A percentile compares a stretch with the other conserved stretches of the same genome.
Evolutionary conservation across 2,888 invertebrate species (phyloP).

Genomic region (Cecidostiba fungosa): DNA sequence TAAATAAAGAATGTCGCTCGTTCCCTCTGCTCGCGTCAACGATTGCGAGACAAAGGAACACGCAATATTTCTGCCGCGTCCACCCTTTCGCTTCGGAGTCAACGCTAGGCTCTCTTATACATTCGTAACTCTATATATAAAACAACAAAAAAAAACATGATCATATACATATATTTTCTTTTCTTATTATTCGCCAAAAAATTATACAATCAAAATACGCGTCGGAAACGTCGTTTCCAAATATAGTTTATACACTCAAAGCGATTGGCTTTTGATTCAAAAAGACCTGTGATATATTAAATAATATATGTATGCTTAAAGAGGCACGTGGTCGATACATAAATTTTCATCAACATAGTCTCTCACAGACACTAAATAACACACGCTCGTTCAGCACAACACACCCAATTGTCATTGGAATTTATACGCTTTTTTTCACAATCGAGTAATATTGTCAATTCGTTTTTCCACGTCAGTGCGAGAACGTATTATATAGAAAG

Average conservation of each 20-base stretch:
- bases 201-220: slow-evolving; percentile 36
- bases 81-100: slow-evolving; percentile 20
- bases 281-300: not conserved
- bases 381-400: slow-evolving; percentile 4
- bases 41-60: slow-evolving; percentile 41
- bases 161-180: slow-evolving; percentile 42
- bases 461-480: slow-evolving; percentile 10
- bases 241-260: slow-evolving; percentile 18
- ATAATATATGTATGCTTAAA: not conserved
- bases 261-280: slow-evolving; percentile 32
- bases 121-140: slow-evolving; percentile 37
- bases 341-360: slow-evolving; percentile 23
- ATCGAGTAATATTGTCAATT: slow-evolving; percentile 21
- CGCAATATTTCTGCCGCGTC: slow-evolving; percentile 28
- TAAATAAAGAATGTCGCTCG: slow-evolving; percentile 55
- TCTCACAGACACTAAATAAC: not conserved
- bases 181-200: slow-evolving; percentile 27
- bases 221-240: not conserved
- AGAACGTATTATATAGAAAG: slow-evolving; percentile 30
- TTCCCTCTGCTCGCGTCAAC: slow-evolving; percentile 45
- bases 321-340: slow-evolving; percentile 13
- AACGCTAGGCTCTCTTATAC: slow-evolving; percentile 34
- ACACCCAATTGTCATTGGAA: slow-evolving; percentile 29
- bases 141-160: slow-evolving; percentile 35
- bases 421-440: slow-evolving; percentile 32